Conservation (phyloP, 2,797 vertebrate species). For the Diplodus puntazzo region DNA sequence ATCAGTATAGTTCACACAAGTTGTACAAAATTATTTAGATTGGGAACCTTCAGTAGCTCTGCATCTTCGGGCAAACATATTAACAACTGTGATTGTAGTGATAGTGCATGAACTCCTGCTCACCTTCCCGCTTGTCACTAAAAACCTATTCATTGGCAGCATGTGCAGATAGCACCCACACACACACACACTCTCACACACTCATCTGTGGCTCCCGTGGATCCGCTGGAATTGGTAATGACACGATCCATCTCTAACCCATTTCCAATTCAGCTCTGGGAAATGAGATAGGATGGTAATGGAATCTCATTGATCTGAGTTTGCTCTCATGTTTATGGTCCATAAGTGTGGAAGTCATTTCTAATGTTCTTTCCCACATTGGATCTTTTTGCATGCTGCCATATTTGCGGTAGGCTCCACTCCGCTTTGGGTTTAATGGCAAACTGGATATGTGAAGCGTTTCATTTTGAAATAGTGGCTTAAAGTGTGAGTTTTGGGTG, state of each 20-base stretch:
- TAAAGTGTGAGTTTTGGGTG: neutral
- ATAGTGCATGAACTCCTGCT: slow-evolving; percentile 80
- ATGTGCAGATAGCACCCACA: slow-evolving; percentile 63
- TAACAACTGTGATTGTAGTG: slow-evolving; percentile 60
- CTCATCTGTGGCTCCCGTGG: slow-evolving; percentile 70
- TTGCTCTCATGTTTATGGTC: slow-evolving; percentile 84
- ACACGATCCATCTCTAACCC: slow-evolving; percentile 84
- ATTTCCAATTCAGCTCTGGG: slow-evolving; percentile 83
- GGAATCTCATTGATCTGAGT: slow-evolving; percentile 86
- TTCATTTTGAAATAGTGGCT: slow-evolving; percentile 14
- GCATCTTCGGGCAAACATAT: slow-evolving; percentile 45
- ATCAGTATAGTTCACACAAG: slow-evolving; percentile 12
- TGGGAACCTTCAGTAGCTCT: slow-evolving; percentile 31
- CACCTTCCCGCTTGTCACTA: slow-evolving; percentile 81
- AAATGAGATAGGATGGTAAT: slow-evolving; percentile 86
- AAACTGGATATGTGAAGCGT: slow-evolving; percentile 21
- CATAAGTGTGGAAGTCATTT: slow-evolving; percentile 82
- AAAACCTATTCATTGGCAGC: slow-evolving; percentile 80
- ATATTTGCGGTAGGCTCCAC: slow-evolving; percentile 38
- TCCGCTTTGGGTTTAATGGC: slow-evolving; percentile 17
- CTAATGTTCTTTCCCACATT: slow-evolving; percentile 74
- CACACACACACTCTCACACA: slow-evolving; percentile 41
- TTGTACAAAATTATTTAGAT: slow-evolving; percentile 45
- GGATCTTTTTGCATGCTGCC: slow-evolving; percentile 64
- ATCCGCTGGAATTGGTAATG: slow-evolving; percentile 84